Percentiles rank a stretch among this genome's conserved stretches.
phyloP scores from a whole-genome alignment of 2,888 invertebrate species.

The Tenodera sinensis region DNA sequence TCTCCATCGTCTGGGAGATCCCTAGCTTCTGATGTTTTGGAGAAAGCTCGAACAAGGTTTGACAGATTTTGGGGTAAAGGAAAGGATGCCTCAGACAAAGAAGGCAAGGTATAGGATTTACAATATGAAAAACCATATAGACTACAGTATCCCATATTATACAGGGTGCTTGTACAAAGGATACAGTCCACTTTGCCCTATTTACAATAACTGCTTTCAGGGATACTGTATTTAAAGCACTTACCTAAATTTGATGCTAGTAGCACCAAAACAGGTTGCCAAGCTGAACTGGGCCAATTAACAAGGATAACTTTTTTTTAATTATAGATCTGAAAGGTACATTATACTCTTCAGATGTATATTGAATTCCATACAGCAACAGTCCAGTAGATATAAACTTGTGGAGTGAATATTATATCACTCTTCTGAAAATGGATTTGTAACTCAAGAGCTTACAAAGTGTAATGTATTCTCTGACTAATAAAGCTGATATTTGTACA shows the following conservation, averaged over 20 bases:
- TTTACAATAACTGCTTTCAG: background rate
- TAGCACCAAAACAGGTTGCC: background rate
- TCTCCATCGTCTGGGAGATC: slow-evolving; percentile 47
- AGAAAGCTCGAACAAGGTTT: slow-evolving; percentile 76
- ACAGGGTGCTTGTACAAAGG: background rate
- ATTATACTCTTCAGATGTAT: background rate
- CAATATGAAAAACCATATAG: background rate
- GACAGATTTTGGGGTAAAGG: slow-evolving; percentile 78
- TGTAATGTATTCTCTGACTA: background rate
- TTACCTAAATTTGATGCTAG: background rate
- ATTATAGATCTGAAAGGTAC: background rate
- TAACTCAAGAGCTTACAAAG: background rate
- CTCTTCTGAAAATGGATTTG: background rate
- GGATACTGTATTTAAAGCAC: slow-evolving; percentile 10
- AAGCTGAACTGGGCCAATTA: background rate
- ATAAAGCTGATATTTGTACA: background rate
- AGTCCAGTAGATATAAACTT: background rate
- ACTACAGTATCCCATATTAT: background rate
- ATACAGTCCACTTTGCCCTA: background rate
- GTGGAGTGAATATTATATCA: background rate
- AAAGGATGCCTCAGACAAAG: slow-evolving; percentile 37
- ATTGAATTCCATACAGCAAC: background rate
- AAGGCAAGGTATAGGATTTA: slow-evolving; percentile 34
- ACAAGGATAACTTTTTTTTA: background rate
- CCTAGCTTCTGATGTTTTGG: slow-evolving; percentile 69